Evolutionary conservation across 2,113 vertebrate species (phyloP), one percentile per base, ranked within the genome.

Genomic region (Channa maculata): DNA sequence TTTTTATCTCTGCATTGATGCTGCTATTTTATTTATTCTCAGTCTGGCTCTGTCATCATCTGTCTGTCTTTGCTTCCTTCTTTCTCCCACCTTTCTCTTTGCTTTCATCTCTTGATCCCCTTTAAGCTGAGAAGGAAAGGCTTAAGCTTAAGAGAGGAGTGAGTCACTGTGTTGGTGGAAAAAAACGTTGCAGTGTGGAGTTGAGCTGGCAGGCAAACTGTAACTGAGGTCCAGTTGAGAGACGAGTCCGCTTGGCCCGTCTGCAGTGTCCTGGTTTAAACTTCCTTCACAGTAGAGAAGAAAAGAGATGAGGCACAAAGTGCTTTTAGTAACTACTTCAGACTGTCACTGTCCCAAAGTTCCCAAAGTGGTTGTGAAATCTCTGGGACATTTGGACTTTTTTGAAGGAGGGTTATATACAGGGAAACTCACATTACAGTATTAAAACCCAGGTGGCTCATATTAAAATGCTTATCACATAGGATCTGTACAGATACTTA

Each of bases 251-350:
- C 39, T 74, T 51, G 8, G 65, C 51, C 33, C 51, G 12, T 58
- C 69, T 75, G 65, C 59, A 65, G 43, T 54, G 70, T 78, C 75
- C 70, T 70, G 3, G 53, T 75, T 2, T 74, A 54, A 75, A 65
- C 80, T 50, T 43, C 14, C 65, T 59, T 49, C 0, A 34, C 45
- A 41, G 57, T 2, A 36, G 33, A 58, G 39, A 41, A 36, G 54
- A 48, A 48, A 41, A 36, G 54, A 54, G 39, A 14, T 2, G n/a
- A 36, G 44, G 65, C 43, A 39, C 15, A 44, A 10, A 4, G 3
- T 5, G 11, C 15, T 68, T 71, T 63, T 11, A 13, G 15, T 49
- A 8, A 46, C 3, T 8, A 9, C 62, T 44, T 34, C 34, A 43
- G 54, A 48, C 3, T 24, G 24, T 24, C 24, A 1, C 24, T 24